Evolutionary conservation across 1,140 invertebrate genomes (phyloP).

Genomic region (Dendroctonus valens): DNA sequence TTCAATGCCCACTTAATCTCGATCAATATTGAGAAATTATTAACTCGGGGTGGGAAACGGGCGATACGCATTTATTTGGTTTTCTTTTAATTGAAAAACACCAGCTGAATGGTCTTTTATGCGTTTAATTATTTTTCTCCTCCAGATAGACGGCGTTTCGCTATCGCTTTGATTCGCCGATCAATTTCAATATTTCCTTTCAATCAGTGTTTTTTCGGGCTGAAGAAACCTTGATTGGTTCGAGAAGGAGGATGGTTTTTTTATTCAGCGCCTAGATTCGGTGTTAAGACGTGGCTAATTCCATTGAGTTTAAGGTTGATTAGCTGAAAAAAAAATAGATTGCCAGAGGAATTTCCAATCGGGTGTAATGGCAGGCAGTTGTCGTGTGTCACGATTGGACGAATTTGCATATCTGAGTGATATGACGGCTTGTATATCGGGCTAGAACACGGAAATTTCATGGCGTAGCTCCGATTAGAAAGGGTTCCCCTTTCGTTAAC

Average conservation of each 20-base stretch:
- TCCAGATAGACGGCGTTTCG: too few relatives aligned
- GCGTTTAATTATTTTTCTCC: conserved; percentile 18
- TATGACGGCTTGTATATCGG: conserved; percentile 7
- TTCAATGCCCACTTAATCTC: conserved; percentile 15
- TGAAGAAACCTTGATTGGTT: too few relatives aligned
- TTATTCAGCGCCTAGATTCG: too few relatives aligned
- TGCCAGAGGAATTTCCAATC: too few relatives aligned
- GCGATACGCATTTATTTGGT: conserved; percentile 22
- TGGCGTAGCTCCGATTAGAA: neutral
- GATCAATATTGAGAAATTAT: conserved; percentile 39
- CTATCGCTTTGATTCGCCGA: too few relatives aligned
- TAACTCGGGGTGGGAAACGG: conserved; percentile 13
- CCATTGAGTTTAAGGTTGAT: too few relatives aligned
- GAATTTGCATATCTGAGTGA: conserved; percentile 24
- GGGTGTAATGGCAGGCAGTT: conserved; percentile 11
- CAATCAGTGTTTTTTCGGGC: too few relatives aligned
- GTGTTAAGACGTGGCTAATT: too few relatives aligned
- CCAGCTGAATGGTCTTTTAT: conserved; percentile 11
- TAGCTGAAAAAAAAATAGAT: too few relatives aligned
- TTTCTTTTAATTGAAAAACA: conserved; percentile 31
- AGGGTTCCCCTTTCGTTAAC: conserved; percentile 20
- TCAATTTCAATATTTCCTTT: too few relatives aligned
- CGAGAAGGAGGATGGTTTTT: too few relatives aligned
- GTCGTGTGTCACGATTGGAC: conserved; percentile 23
- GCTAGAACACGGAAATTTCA: conserved; percentile 7